Conservation (phyloP, 2,888 invertebrate species). For the Cybosia mesomella region DNA sequence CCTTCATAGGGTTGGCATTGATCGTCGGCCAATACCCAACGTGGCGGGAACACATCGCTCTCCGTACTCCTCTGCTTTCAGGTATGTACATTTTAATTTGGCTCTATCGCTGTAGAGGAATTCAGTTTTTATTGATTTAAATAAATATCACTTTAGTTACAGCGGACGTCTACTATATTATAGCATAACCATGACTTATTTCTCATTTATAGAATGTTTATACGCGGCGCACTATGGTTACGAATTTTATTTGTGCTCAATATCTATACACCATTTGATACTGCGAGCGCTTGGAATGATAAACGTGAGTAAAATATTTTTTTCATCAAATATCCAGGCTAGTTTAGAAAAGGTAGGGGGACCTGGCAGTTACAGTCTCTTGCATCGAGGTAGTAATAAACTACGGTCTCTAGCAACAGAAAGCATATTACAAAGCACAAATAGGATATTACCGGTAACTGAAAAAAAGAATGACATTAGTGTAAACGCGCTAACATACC, state of each 20-base stretch:
- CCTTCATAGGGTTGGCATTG: too few species aligned
- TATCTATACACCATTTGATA: slow-evolving; percentile 57
- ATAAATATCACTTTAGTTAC: slow-evolving; percentile 32
- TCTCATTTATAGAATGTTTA: slow-evolving; percentile 63
- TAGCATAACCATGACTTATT: slow-evolving; percentile 36
- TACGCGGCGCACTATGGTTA: slow-evolving; percentile 56
- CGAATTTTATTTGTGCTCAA: slow-evolving; percentile 62
- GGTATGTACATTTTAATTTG: slow-evolving; percentile 13
- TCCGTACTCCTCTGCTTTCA: too few species aligned
- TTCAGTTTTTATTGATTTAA: slow-evolving; percentile 35
- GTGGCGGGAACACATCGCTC: too few species aligned
- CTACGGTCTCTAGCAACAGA: background rate
- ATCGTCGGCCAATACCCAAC: too few species aligned
- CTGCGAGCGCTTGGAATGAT: slow-evolving; percentile 62
- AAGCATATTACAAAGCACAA: background rate
- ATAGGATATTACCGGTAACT: background rate
- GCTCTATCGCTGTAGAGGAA: slow-evolving; percentile 28
- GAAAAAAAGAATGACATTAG: background rate
- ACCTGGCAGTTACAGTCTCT: background rate
- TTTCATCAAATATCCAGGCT: background rate
- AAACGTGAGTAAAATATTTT: slow-evolving; percentile 66
- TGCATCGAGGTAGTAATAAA: too few species aligned
- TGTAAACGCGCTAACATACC: too few species aligned
- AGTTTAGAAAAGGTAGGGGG: background rate
- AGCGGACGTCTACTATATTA: slow-evolving; percentile 14